Evolutionary conservation across 92 coral and sea anemone genomes (phyloP).

Genomic region (Paragorgia papillata): DNA sequence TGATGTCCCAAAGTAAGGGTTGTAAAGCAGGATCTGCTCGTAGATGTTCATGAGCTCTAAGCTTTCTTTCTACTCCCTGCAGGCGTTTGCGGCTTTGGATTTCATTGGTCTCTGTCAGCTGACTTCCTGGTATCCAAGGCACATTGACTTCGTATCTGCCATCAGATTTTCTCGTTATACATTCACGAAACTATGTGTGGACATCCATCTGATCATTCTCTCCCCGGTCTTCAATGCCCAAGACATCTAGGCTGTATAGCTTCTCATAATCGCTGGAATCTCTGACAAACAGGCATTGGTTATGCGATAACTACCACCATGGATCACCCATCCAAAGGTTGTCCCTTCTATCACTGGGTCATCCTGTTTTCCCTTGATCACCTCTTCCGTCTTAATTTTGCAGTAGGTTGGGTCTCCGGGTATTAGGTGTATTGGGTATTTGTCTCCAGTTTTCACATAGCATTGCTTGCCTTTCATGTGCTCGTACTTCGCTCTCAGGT

Average conservation of each 20-base stretch:
- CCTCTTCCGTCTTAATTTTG: too few relatives aligned
- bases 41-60: not conserved
- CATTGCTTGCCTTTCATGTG: too few relatives aligned
- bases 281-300: too few relatives aligned
- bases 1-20: slow-evolving; percentile 54
- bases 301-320: too few relatives aligned
- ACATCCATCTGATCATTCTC: slow-evolving; percentile 26
- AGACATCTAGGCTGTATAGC: too few relatives aligned
- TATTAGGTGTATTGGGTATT: too few relatives aligned
- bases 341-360: too few relatives aligned
- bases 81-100: slow-evolving; percentile 55
- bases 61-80: slow-evolving; percentile 45
- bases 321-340: too few relatives aligned
- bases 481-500: too few relatives aligned
- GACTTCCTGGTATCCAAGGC: slow-evolving; percentile 69
- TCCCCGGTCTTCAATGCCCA: slow-evolving; percentile 10
- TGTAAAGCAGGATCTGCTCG: slow-evolving; percentile 33
- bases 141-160: slow-evolving; percentile 65
- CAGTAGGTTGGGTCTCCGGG: too few relatives aligned
- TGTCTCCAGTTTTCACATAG: too few relatives aligned
- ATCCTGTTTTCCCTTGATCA: too few relatives aligned
- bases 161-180: slow-evolving; percentile 17
- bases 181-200: slow-evolving; percentile 45
- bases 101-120: slow-evolving; percentile 55
- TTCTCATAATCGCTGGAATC: slow-evolving; percentile 17